phyloP scores from a whole-genome alignment of 2,113 vertebrate species.

The Urocynchramus pylzowi region DNA sequence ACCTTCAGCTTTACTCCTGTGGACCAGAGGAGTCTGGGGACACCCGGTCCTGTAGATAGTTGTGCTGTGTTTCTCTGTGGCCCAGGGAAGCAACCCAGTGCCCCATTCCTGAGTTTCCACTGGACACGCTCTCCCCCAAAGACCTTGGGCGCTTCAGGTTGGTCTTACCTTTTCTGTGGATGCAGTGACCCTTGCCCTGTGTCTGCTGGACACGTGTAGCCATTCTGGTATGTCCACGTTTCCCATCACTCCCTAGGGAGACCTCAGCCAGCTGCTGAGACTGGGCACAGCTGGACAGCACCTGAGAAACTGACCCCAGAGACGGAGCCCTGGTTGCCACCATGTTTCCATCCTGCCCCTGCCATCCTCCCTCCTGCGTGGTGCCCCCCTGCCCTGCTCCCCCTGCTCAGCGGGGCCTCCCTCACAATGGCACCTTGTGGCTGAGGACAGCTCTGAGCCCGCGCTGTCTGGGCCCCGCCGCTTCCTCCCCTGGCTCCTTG shows the following conservation, averaged over 20 bases:
- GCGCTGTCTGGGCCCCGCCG: neutral
- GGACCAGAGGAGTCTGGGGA: neutral
- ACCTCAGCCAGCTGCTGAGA: neutral
- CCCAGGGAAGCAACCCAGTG: fast-evolving
- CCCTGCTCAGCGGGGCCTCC: neutral
- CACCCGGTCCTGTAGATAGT: neutral
- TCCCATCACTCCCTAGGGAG: neutral
- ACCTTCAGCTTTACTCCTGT: neutral
- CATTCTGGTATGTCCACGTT: fast-evolving
- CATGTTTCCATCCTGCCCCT: neutral
- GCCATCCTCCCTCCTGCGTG: neutral
- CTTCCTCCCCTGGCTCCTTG: slow-evolving; percentile 19
- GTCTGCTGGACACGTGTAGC: neutral
- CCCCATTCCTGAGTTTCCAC: fast-evolving
- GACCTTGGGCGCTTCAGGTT: neutral
- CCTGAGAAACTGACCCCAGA: neutral
- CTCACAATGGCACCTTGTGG: slow-evolving; percentile 48
- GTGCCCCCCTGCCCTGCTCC: neutral
- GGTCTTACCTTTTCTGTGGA: fast-evolving
- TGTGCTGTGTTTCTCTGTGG: neutral
- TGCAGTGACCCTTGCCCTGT: neutral
- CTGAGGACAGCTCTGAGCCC: slow-evolving; percentile 19
- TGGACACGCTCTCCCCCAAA: neutral
- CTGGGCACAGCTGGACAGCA: fast-evolving
- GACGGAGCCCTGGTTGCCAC: neutral